A percentile compares a stretch with the other conserved stretches of the same genome.
Conservation (phyloP, 2,888 invertebrate genomes). For the Aphodius granarius region DNA sequence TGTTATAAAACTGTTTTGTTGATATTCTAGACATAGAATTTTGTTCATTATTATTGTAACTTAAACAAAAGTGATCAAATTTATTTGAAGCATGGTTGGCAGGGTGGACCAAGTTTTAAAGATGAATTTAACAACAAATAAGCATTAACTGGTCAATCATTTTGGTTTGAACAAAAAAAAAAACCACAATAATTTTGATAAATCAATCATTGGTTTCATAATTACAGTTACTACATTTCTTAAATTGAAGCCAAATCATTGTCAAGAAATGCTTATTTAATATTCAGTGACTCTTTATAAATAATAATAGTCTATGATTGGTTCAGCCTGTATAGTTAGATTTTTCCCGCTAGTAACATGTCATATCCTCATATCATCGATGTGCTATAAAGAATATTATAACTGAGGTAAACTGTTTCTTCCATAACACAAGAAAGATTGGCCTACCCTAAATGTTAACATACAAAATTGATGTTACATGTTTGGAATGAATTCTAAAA, state of each 20-base stretch:
- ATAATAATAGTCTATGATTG: not conserved
- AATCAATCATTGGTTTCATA: too few relatives aligned
- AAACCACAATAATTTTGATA: not conserved
- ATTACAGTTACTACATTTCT: too few relatives aligned
- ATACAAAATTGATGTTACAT: constrained; percentile 8
- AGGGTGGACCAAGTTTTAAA: not conserved
- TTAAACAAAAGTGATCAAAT: not conserved
- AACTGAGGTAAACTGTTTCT: not conserved
- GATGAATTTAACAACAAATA: not conserved
- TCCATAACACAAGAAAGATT: not conserved
- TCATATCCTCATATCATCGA: constrained; percentile 12
- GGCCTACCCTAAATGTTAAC: constrained; percentile 6
- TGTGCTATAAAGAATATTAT: not conserved
- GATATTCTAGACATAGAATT: not conserved
- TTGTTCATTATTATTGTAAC: not conserved
- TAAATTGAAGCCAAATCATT: too few relatives aligned
- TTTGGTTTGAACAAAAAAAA: too few relatives aligned
- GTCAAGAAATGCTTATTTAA: too few relatives aligned
- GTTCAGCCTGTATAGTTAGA: not conserved
- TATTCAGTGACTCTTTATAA: not conserved
- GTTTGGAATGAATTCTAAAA: constrained; percentile 4
- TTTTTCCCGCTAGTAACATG: not conserved
- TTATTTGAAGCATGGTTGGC: not conserved
- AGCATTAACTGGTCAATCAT: not conserved
- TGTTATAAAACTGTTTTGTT: not conserved